phyloP scores from a whole-genome alignment of 2,888 invertebrate species.

The Drosophila mercatorum region DNA sequence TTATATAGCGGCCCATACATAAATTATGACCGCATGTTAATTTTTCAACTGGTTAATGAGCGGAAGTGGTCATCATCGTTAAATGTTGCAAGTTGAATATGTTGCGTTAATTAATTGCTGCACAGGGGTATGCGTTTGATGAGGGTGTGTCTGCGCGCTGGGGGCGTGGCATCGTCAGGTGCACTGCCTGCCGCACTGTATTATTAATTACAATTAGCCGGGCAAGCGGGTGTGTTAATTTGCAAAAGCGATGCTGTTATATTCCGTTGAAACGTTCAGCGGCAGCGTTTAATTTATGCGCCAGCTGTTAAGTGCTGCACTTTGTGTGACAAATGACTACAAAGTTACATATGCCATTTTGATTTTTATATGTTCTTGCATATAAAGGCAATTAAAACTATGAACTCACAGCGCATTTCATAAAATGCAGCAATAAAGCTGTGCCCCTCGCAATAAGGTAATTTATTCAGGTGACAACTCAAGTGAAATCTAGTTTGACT shows the following conservation, averaged over 20 bases:
- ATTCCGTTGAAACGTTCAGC: conserved; percentile 59
- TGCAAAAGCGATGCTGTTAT: conserved; percentile 68
- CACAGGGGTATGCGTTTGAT: conserved; percentile 13
- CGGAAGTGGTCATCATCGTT: conserved; percentile 73
- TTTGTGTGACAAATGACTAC: conserved; percentile 69
- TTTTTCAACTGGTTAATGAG: conserved; percentile 77
- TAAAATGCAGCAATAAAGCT: conserved; percentile 22
- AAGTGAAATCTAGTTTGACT: conserved; percentile 5
- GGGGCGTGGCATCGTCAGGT: conserved; percentile 62
- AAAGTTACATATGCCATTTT: conserved; percentile 60
- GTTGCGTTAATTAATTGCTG: conserved; percentile 56
- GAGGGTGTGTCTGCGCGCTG: neutral
- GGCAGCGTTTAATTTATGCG: conserved; percentile 66
- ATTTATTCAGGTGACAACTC: conserved; percentile 2
- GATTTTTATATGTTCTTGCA: conserved; percentile 50
- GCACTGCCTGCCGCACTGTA: conserved; percentile 44
- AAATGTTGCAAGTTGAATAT: conserved; percentile 61
- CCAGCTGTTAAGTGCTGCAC: conserved; percentile 72
- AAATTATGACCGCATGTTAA: conserved; percentile 68
- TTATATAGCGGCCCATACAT: conserved; percentile 44
- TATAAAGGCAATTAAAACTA: conserved; percentile 58
- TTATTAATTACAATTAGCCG: conserved; percentile 74
- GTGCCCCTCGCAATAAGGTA: conserved; percentile 1
- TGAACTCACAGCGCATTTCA: conserved; percentile 20
- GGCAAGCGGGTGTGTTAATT: conserved; percentile 60